Conservation (phyloP, 2,113 vertebrate genomes). For the Aldabrachelys gigantea region DNA sequence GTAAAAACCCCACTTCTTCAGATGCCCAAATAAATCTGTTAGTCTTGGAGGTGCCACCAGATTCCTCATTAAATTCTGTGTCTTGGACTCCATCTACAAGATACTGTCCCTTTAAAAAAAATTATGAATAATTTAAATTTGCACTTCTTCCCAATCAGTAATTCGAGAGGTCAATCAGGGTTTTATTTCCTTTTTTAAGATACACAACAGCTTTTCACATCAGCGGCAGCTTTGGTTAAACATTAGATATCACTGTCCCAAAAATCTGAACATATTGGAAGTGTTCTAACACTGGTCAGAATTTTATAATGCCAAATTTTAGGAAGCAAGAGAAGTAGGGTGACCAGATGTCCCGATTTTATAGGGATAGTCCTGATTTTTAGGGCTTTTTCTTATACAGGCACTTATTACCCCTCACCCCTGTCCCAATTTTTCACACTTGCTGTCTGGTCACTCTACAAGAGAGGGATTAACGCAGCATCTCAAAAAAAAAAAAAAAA, state of each 20-base stretch:
- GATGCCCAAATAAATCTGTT: too few species aligned
- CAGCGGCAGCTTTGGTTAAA: background rate
- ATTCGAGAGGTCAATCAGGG: background rate
- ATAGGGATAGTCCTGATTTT: too few species aligned
- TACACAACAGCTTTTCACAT: background rate
- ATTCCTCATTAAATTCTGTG: background rate
- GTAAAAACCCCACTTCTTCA: too few species aligned
- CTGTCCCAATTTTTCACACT: too few species aligned
- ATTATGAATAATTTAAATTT: background rate
- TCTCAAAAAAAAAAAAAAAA: background rate
- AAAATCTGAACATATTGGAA: background rate
- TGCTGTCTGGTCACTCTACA: too few species aligned
- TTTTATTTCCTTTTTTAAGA: background rate
- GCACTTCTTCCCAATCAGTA: background rate
- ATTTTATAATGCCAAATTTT: background rate
- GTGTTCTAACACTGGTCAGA: background rate
- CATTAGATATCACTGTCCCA: background rate
- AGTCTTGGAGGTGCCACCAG: too few species aligned
- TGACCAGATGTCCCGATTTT: too few species aligned
- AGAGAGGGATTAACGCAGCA: background rate
- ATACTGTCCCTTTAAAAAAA: background rate
- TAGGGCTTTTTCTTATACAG: too few species aligned
- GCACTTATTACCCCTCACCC: too few species aligned
- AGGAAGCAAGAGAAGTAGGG: background rate
- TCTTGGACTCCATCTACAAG: background rate